phyloP scores from a whole-genome alignment of 2,113 vertebrate species.

The Callocephalon fimbriatum region DNA sequence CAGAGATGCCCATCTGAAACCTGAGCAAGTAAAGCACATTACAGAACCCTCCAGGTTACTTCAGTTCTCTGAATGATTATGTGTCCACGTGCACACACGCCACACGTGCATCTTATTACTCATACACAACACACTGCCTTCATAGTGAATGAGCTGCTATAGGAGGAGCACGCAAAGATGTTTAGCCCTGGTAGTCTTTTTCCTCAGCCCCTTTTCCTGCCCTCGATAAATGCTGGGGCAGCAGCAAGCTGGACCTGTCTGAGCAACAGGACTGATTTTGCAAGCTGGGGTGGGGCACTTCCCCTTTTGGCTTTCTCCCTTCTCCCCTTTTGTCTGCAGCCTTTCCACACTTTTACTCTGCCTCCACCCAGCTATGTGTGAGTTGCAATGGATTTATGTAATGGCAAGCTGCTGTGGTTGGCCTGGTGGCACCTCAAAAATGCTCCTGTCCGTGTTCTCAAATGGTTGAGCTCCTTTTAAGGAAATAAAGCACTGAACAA shows the following conservation, averaged over 20 bases:
- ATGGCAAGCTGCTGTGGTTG: conserved; percentile 24
- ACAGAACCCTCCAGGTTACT: not conserved
- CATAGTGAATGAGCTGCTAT: not conserved
- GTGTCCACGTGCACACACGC: rapidly evolving
- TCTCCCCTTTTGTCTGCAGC: not conserved
- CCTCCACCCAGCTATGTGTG: conserved; percentile 22
- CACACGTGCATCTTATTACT: not conserved
- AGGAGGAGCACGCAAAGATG: not conserved
- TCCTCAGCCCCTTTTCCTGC: not conserved
- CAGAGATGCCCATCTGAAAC: not conserved
- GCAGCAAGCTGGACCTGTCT: not conserved
- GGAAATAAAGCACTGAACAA: not conserved
- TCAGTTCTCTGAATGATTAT: not conserved
- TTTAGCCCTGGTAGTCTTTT: not conserved
- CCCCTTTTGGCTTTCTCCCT: conserved; percentile 39
- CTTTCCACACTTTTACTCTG: conserved; percentile 26
- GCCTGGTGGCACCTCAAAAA: not conserved
- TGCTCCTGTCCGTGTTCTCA: not conserved
- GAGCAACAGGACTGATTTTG: not conserved
- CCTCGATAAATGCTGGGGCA: not conserved
- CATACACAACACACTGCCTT: not conserved
- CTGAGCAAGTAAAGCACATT: not conserved
- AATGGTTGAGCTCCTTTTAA: conserved; percentile 39
- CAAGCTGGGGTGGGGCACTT: conserved; percentile 65
- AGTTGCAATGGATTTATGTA: conserved; percentile 47